Evolutionary conservation across 2,113 vertebrate species (phyloP), one percentile per base, ranked within the genome.

Genomic region (Pontoporia blainvillei): DNA sequence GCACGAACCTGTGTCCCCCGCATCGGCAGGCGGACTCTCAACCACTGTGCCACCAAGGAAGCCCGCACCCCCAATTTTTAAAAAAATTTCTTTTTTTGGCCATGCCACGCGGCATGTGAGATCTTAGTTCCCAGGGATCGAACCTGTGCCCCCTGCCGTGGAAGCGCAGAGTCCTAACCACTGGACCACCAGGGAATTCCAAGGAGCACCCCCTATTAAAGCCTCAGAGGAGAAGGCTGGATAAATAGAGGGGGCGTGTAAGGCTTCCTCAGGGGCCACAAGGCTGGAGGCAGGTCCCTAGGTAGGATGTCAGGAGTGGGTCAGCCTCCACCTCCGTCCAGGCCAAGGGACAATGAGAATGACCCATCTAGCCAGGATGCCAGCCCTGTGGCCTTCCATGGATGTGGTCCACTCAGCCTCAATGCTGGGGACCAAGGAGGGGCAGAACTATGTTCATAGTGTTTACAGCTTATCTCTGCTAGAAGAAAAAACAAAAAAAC

Each of bases 381-480:
- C n/a, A 71, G 84, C 71, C 62, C 66, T 14, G 20, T 17, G 85
- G 52, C 90, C 67, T 91, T 71, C 34, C 44, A 44, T 78, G 31
- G 87, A 27, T 29, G 31, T 27, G 39, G 90, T 49, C 73, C 46
- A 54, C 64, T 59, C 11, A n/a, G 1, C 34, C 67, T 36, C 39
- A 21, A 0, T 29, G 85, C 14, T 83, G 44, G 76, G 29, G 41
- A 67, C 39, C 62, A 3, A 49, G 69, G 39, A 36, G 29, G 39
- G 3, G 5, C 79, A 59, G 66, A 86, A 54, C 71, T 89, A 25
- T 5, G 27, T 89, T 76, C 69, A 6, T n/a, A 57, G 1, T n/a
- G 31, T n/a, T 13, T 61, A 29, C 11, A 57, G 94, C 34, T 64
- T 72, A 39, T 61, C 67, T 85, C 90, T 81, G 67, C 69, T 85